A percentile compares a stretch with the other conserved stretches of the same genome.
Conservation (phyloP, 1,140 invertebrate species). For the Drosophila pandora region DNA sequence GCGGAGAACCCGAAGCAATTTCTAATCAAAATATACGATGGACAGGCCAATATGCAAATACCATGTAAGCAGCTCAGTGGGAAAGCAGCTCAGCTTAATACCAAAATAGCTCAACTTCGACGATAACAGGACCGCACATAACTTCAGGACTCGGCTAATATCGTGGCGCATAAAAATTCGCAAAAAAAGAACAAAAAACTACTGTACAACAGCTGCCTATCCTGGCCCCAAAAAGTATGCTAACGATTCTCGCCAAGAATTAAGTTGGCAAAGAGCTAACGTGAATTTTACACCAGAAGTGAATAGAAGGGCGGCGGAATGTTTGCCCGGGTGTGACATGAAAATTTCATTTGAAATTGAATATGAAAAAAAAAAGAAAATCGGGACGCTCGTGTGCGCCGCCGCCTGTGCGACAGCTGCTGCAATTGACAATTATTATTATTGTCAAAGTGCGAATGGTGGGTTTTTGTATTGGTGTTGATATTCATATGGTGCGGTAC, state of each 20-base stretch:
- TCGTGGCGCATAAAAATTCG: constrained; percentile 12
- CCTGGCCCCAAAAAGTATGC: constrained; percentile 54
- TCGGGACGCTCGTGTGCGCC: constrained; percentile 15
- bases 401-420: constrained; percentile 61
- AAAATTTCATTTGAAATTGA: constrained; percentile 81
- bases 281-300: constrained; percentile 66
- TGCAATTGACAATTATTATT: constrained; percentile 82
- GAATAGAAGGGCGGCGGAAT: constrained; percentile 1
- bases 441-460: constrained; percentile 75
- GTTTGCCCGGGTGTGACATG: constrained; percentile 47
- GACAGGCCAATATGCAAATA: constrained; percentile 59
- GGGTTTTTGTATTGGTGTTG: constrained; percentile 32
- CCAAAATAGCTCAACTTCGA: constrained; percentile 60
- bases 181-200: constrained; percentile 16
- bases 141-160: constrained; percentile 49
- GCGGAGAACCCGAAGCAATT: constrained; percentile 54
- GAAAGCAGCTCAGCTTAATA: constrained; percentile 67
- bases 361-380: constrained; percentile 69
- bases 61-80: constrained; percentile 56
- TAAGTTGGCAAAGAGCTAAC: constrained; percentile 75
- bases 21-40: constrained; percentile 62
- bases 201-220: constrained; percentile 31
- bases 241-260: constrained; percentile 59
- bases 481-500: constrained; percentile 60
- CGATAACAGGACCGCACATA: constrained; percentile 58